phyloP scores from a whole-genome alignment of 2,888 invertebrate species.

The Cephus nigrinus region DNA sequence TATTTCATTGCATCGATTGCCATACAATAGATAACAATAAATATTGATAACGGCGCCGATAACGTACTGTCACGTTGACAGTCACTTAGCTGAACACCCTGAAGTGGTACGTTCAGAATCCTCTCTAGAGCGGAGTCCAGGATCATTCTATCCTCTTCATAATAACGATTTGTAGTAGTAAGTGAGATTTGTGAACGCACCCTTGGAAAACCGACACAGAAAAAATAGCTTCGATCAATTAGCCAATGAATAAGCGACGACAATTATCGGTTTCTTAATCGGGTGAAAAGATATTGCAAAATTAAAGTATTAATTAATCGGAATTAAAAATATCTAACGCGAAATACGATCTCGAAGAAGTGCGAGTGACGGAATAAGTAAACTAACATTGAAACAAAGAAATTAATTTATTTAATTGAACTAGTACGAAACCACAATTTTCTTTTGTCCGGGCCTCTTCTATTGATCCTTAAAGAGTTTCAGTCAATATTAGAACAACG shows the following conservation, averaged over 20 bases:
- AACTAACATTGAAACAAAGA: constrained; percentile 8
- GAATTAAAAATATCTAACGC: background rate
- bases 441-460: background rate
- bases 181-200: no score
- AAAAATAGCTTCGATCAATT: background rate
- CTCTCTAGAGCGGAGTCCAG: no score
- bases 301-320: background rate
- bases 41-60: background rate
- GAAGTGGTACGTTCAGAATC: no score
- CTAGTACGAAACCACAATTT: background rate
- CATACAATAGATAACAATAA: background rate
- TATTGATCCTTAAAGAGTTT: background rate
- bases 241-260: background rate
- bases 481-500: background rate
- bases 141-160: no score
- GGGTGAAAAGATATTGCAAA: background rate
- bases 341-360: background rate
- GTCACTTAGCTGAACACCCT: background rate
- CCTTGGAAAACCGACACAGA: no score
- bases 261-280: background rate
- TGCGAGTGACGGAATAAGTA: background rate
- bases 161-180: no score
- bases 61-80: background rate
- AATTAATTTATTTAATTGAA: constrained; percentile 29
- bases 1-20: background rate